Percentiles rank a stretch among this genome's conserved stretches.
Evolutionary conservation across 2,113 vertebrate species (phyloP).

Genomic region (Myrmecobius fasciatus): DNA sequence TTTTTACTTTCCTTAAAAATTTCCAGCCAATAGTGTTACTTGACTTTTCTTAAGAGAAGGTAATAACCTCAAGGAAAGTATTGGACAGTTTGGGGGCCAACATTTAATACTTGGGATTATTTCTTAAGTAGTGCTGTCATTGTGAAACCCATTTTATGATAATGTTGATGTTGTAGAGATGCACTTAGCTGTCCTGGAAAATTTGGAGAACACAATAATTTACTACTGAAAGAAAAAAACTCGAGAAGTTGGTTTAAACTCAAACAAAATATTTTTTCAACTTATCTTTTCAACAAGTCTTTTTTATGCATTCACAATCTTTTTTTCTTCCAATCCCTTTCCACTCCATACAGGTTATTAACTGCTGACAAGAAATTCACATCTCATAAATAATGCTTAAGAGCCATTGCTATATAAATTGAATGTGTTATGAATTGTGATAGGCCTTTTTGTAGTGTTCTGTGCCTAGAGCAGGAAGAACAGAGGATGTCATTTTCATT

Average conservation of each 20-base stretch:
- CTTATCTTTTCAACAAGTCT: slow-evolving; percentile 73
- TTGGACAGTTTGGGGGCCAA: background rate
- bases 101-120: slow-evolving; percentile 22
- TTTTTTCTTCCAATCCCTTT: slow-evolving; percentile 74
- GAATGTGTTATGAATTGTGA: slow-evolving; percentile 89
- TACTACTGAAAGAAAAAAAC: slow-evolving; percentile 63
- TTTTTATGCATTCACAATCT: slow-evolving; percentile 61
- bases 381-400: slow-evolving; percentile 91
- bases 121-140: slow-evolving; percentile 41
- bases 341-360: slow-evolving; percentile 84
- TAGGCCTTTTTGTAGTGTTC: slow-evolving; percentile 87
- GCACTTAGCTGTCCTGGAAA: slow-evolving; percentile 66
- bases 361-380: slow-evolving; percentile 88
- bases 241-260: slow-evolving; percentile 70
- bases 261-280: slow-evolving; percentile 71
- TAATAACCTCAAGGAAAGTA: background rate
- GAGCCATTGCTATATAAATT: slow-evolving; percentile 86
- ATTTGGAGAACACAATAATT: slow-evolving; percentile 51
- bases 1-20: background rate
- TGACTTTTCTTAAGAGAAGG: background rate
- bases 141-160: slow-evolving; percentile 4
- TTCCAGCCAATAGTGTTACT: background rate
- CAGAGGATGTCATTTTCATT: slow-evolving; percentile 91
- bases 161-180: slow-evolving; percentile 44
- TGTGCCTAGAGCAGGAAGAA: slow-evolving; percentile 86